A percentile compares a stretch with the other conserved stretches of the same genome.
Evolutionary conservation across 1,140 invertebrate species (phyloP).

Genomic region (Aricia agestis): DNA sequence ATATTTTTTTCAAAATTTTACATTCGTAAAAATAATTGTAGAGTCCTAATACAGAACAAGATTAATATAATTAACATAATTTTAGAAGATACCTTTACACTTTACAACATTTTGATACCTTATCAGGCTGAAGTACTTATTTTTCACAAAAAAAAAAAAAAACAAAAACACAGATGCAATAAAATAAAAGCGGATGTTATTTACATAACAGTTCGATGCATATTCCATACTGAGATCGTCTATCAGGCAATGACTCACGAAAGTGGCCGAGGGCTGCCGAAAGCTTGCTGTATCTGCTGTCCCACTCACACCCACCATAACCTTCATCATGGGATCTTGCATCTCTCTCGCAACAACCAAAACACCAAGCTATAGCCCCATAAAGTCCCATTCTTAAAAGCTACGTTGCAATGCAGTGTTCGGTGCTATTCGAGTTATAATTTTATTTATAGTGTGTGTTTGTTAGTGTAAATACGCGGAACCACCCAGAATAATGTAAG

Average conservation of each 20-base stretch:
- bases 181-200: neutral
- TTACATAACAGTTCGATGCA: conserved; percentile 17
- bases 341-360: conserved; percentile 23
- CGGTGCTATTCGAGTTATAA: conserved; percentile 36
- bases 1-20: no score
- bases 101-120: no score
- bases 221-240: conserved; percentile 41
- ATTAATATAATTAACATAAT: no score
- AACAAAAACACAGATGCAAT: neutral
- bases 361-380: conserved; percentile 41
- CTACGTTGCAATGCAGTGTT: conserved; percentile 41
- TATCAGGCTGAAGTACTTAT: no score
- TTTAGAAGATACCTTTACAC: no score
- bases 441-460: conserved; percentile 47
- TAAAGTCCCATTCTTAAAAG: conserved; percentile 37
- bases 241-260: conserved; percentile 46
- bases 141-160: no score
- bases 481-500: no score
- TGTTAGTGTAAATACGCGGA: conserved; percentile 17
- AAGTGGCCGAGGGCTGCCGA: conserved; percentile 54
- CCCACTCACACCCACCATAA: conserved; percentile 60
- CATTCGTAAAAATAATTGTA: no score
- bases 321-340: conserved; percentile 24
- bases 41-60: no score
- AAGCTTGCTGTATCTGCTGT: conserved; percentile 57